Base-by-base conservation (phyloP, 2,113 vertebrate genomes). In the Egretta garzetta region DNA sequence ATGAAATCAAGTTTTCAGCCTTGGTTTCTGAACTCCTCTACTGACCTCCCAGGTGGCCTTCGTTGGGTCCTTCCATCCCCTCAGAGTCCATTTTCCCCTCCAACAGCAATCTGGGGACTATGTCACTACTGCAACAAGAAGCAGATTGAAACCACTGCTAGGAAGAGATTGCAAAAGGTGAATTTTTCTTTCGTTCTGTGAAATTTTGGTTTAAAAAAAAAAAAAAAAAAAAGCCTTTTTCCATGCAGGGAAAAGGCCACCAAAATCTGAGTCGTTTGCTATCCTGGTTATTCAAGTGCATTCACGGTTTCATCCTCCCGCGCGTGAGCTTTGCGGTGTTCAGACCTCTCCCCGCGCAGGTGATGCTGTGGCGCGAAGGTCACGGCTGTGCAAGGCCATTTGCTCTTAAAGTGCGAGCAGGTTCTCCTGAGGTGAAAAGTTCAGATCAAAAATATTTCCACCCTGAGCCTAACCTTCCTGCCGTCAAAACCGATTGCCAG, bases 361-460 rank as follows among this genome's bases (percentile, higher is more conserved):
- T 30, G 70, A 77, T 6, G 26, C 50, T 32, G 45, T 8, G 55
- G 4, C 2, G 0, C 0, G 23, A 63, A 47, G 0, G 17, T 33
- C 79, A 4, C 9, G 0, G 18, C 64, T 15, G 18, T 1, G 17
- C 0, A 0, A 11, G 3, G 6, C 32, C 4, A 6, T 49, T 68
- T 68, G 30, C 47, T 37, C 60, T 37, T 5, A 3, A 47, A 84
- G 32, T 1, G 30, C 2, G 15, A 83, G 55, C 52, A 74, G 37
- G 19, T 45, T 80, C 75, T 56, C 13, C 13, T 2, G 12, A 21
- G 87, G 68, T 58, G 80, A 96, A 96, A 92, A 95, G 59, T 89
- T 79, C 80, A 80, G 23, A 52, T n/a, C 52, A 7, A 17, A 86
- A 93, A 5, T 10, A 22, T 35, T n/a, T 75, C 43, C 80, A 72